Percentiles rank a stretch among this genome's conserved stretches.
phyloP scores from a whole-genome alignment of 2,797 vertebrate species.

The Epinephelus awoara region DNA sequence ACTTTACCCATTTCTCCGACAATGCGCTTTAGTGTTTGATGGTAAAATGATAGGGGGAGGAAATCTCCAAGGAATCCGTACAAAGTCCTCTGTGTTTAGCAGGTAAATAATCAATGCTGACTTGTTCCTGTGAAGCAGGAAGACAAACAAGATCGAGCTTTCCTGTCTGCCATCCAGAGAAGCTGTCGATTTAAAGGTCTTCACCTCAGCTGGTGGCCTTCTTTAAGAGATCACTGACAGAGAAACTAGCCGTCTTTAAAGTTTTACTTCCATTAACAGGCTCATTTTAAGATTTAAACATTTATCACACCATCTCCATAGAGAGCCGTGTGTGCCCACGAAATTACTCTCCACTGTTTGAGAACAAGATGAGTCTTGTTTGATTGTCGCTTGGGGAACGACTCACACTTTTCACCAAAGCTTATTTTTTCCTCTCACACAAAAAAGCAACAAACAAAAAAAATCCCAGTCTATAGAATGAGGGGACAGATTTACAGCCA shows the following conservation, averaged over 20 bases:
- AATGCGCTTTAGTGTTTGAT: constrained; percentile 36
- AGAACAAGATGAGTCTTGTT: constrained; percentile 59
- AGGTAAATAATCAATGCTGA: constrained; percentile 80
- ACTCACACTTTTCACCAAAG: constrained; percentile 50
- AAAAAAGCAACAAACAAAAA: constrained; percentile 75
- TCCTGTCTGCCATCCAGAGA: constrained; percentile 54
- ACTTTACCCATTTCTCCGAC: constrained; percentile 29
- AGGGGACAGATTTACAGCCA: constrained; percentile 87
- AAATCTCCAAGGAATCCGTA: constrained; percentile 57
- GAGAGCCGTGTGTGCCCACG: constrained; percentile 4
- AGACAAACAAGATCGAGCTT: constrained; percentile 75
- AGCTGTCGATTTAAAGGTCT: constrained; percentile 54
- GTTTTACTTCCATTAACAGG: constrained; percentile 28
- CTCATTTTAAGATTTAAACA: constrained; percentile 49
- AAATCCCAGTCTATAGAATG: constrained; percentile 71
- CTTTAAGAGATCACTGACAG: constrained; percentile 45
- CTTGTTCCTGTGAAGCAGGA: constrained; percentile 77
- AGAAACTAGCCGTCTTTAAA: constrained; percentile 26
- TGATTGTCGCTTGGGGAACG: constrained; percentile 43
- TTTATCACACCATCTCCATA: constrained; percentile 1
- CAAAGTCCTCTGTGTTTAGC: constrained; percentile 71
- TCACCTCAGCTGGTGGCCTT: constrained; percentile 49
- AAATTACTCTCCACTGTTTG: constrained; percentile 36
- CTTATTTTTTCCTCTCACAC: constrained; percentile 59
- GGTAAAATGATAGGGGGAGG: constrained; percentile 59